These are phyloP conservation scores for Myrmophylax atrothorax DNA, from an alignment of 2,113 vertebrate genomes.

Conservation along the genomic window DNA sequence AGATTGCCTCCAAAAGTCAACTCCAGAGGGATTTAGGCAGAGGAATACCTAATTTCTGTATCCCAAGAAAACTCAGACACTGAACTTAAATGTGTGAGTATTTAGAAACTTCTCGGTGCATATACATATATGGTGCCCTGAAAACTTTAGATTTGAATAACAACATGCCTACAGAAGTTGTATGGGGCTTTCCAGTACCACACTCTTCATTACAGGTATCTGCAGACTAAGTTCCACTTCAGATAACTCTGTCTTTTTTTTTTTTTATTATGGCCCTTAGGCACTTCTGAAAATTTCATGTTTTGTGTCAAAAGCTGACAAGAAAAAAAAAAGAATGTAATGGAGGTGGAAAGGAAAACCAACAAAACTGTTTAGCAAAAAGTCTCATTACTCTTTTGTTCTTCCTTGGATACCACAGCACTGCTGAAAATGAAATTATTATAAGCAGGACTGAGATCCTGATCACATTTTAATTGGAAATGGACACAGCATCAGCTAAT, in stretches of 20 bases:
- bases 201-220: background rate
- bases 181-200: background rate
- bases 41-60: background rate
- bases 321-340: background rate
- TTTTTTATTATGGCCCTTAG: background rate
- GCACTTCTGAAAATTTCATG: conserved; percentile 26
- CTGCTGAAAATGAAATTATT: background rate
- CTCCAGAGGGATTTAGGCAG: background rate
- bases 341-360: background rate
- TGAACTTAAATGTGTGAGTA: background rate
- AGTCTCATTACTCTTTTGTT: background rate
- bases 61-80: background rate
- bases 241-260: background rate
- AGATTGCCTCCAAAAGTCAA: background rate
- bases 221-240: background rate
- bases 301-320: background rate
- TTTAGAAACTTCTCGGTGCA: background rate
- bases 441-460: background rate
- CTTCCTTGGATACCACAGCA: background rate
- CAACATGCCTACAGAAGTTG: background rate
- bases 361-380: background rate
- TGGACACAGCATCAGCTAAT: background rate
- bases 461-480: background rate
- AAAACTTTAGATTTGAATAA: background rate
- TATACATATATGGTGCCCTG: background rate